phyloP scores from a whole-genome alignment of 2,888 invertebrate genomes.

The Chrysolina americana region DNA sequence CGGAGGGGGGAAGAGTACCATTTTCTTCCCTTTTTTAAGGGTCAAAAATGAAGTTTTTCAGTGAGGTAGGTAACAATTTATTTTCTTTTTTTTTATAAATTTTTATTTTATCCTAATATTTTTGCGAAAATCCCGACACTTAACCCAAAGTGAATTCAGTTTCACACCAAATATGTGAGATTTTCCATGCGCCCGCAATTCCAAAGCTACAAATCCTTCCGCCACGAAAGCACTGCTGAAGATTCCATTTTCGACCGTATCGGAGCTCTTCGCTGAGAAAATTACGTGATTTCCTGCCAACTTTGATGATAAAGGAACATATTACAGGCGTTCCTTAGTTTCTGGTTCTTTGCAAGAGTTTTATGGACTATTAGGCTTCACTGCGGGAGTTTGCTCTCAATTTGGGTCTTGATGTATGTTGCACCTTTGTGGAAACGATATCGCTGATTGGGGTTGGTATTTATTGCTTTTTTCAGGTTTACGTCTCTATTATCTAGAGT shows the following conservation, averaged over 20 bases:
- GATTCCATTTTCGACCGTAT: not conserved
- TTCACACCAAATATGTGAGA: too few species aligned
- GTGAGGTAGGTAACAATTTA: too few species aligned
- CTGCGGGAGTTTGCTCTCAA: slow-evolving; percentile 9
- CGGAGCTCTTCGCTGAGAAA: not conserved
- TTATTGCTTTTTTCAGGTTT: slow-evolving; percentile 6
- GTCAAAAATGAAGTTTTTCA: too few species aligned
- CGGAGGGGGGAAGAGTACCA: too few species aligned
- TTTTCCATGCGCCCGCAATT: not conserved
- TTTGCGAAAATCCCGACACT: too few species aligned
- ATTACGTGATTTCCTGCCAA: slow-evolving; percentile 15
- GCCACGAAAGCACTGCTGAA: not conserved
- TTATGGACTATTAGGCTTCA: slow-evolving; percentile 21
- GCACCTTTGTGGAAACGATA: slow-evolving; percentile 19
- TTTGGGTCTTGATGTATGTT: slow-evolving; percentile 27
- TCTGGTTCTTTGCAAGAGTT: not conserved
- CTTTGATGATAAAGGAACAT: slow-evolving; percentile 15
- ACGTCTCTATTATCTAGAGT: not conserved
- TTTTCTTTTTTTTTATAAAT: too few species aligned
- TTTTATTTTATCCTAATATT: too few species aligned
- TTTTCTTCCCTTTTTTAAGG: too few species aligned
- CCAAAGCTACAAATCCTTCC: not conserved
- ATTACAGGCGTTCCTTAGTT: not conserved
- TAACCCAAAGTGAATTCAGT: too few species aligned
- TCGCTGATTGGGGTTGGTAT: slow-evolving; percentile 13